phyloP scores from a whole-genome alignment of 2,888 invertebrate species.

The Habroteleia sp. region DNA sequence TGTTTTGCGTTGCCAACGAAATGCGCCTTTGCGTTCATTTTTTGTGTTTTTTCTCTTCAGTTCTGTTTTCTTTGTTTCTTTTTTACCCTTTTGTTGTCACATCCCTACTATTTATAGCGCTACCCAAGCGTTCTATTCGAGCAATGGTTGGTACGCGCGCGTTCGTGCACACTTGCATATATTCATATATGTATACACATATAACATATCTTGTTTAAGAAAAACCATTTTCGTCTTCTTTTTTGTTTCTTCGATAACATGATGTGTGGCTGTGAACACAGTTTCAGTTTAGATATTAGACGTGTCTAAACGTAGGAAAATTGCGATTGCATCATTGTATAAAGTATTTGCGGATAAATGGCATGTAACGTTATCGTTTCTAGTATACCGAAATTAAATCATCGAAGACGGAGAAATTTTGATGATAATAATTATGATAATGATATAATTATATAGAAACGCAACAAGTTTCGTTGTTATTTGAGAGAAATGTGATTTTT shows the following conservation, averaged over 20 bases:
- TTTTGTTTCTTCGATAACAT: slow-evolving; percentile 70
- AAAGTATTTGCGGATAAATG: slow-evolving; percentile 34
- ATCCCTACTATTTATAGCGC: slow-evolving; percentile 60
- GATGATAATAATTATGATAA: neutral
- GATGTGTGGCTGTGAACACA: slow-evolving; percentile 82
- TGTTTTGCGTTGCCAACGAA: slow-evolving; percentile 36
- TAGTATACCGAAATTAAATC: slow-evolving; percentile 11
- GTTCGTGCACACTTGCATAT: slow-evolving; percentile 27
- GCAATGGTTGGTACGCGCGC: slow-evolving; percentile 17
- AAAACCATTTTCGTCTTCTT: slow-evolving; percentile 13
- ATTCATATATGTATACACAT: slow-evolving; percentile 59
- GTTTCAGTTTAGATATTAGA: slow-evolving; percentile 73
- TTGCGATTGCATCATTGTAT: slow-evolving; percentile 32
- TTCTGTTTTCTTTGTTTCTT: slow-evolving; percentile 4
- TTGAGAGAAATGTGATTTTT: slow-evolving; percentile 11
- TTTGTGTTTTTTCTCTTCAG: slow-evolving; percentile 8
- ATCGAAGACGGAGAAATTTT: slow-evolving; percentile 1
- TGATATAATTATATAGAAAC: slow-evolving; percentile 9
- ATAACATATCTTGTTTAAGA: slow-evolving; percentile 48
- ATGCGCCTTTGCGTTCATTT: slow-evolving; percentile 39
- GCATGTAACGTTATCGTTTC: slow-evolving; percentile 20
- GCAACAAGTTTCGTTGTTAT: slow-evolving; percentile 26
- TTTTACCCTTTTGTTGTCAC: slow-evolving; percentile 6
- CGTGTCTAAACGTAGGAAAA: slow-evolving; percentile 32
- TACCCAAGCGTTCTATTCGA: slow-evolving; percentile 41